Evolutionary conservation across 2,797 vertebrate genomes (phyloP).

Genomic region (Anas bernieri): DNA sequence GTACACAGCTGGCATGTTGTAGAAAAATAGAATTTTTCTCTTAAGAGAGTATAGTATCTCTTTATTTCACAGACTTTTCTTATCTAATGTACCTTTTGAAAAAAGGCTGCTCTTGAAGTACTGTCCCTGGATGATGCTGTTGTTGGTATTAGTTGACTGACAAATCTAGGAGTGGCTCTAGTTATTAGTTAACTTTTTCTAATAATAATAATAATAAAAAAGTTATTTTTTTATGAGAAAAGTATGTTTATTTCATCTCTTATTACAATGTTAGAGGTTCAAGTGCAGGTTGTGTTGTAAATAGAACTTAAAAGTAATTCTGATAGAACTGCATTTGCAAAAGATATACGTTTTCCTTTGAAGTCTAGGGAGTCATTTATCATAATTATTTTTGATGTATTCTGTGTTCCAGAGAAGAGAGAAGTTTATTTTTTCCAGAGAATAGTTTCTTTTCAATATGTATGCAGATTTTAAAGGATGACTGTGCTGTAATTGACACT

Average conservation of each 20-base stretch:
- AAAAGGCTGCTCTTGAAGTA: not conserved
- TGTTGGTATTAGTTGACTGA: not conserved
- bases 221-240: not conserved
- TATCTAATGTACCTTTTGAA: not conserved
- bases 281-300: not conserved
- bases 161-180: not conserved
- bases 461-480: not conserved
- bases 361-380: not conserved
- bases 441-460: not conserved
- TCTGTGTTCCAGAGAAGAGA: not conserved
- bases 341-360: not conserved
- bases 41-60: not conserved
- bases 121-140: not conserved
- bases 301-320: conserved; percentile 1
- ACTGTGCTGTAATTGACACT: not conserved
- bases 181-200: not conserved
- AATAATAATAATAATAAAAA: not conserved
- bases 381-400: not conserved
- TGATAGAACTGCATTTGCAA: not conserved
- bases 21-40: not conserved
- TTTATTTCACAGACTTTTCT: not conserved
- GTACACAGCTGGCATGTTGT: not conserved
- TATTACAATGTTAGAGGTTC: not conserved
- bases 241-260: not conserved
- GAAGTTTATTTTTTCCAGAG: not conserved